phyloP scores from a whole-genome alignment of 2,888 invertebrate species.

The Pycnomerus fuliginosus region DNA sequence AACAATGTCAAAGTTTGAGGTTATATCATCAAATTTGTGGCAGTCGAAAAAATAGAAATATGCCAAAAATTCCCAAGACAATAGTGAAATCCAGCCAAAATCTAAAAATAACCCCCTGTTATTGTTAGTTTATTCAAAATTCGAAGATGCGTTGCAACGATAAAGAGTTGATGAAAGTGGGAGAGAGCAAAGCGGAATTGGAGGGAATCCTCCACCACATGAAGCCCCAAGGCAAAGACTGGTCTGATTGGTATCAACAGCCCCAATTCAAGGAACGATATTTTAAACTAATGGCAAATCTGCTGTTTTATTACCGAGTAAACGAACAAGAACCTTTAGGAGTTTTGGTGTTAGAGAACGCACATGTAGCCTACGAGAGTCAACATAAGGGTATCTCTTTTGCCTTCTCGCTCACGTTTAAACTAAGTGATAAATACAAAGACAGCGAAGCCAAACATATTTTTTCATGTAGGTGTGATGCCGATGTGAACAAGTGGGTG shows the following conservation, averaged over 20 bases:
- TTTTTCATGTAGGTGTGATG: slow-evolving; percentile 69
- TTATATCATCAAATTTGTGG: no score
- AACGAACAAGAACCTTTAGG: slow-evolving; percentile 68
- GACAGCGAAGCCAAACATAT: slow-evolving; percentile 59
- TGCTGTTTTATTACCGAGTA: slow-evolving; percentile 75
- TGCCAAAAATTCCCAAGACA: no score
- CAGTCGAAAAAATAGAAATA: no score
- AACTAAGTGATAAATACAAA: slow-evolving; percentile 63
- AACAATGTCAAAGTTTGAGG: no score
- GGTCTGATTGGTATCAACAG: slow-evolving; percentile 51
- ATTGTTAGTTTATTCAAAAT: no score
- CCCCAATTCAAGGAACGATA: slow-evolving; percentile 69
- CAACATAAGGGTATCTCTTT: slow-evolving; percentile 66
- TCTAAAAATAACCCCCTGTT: no score
- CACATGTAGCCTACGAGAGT: slow-evolving; percentile 66
- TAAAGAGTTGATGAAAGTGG: slow-evolving; percentile 64
- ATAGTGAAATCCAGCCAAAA: no score
- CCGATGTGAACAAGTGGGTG: slow-evolving; percentile 72
- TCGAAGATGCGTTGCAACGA: slow-evolving; percentile 70
- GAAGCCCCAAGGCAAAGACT: slow-evolving; percentile 60
- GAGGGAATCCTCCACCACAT: slow-evolving; percentile 75
- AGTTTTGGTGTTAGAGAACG: slow-evolving; percentile 73
- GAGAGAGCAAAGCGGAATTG: slow-evolving; percentile 60
- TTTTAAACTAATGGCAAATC: slow-evolving; percentile 73
- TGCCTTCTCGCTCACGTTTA: slow-evolving; percentile 67